Evolutionary conservation across 2,797 vertebrate genomes (phyloP), one percentile per base, ranked within the genome.

Genomic region (Enteromius trimaculatus): DNA sequence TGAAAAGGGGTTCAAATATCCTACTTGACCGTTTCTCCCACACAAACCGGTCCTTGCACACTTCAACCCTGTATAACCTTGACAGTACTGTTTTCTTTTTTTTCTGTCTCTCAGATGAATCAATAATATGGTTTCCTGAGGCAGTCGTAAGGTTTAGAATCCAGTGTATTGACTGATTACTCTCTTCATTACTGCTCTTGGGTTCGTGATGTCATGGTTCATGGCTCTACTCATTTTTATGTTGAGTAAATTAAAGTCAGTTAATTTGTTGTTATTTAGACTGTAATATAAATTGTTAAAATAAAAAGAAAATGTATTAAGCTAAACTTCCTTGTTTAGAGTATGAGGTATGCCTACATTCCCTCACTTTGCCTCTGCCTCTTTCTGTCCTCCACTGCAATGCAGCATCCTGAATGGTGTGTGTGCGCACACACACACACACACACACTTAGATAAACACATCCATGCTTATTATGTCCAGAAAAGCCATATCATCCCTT

Each of bases 51-150:
- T 6, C 11, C 51, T 75, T 37, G 51, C 51, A 75, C 17, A 55
- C n/a, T 82, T 69, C 83, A 81, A 80, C 85, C 84, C 76, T 82
- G 37, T 76, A 29, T 74, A 79, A 85, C 85, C 81, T 86, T 85
- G 62, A 79, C 7, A 29, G 7, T 31, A 9, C 51, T 39, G 13
- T 2, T 29, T 11, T 31, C 3, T 60, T 11, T 11, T 11, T 23
- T 55, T 2, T 53, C 19, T 8, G 2, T 3, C 79, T 78, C 71
- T 79, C 39, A 51, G 60, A 55, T 68, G 42, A 74, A 88, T 89
- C 86, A 85, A 85, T 87, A 82, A n/a, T 44, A 31, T 81, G 39
- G 29, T 66, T 82, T 85, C 78, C 47, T 77, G 62, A 64, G 77
- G 85, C 60, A 51, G 19, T 80, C 39, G 31, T 58, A 69, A 37